Conservation (phyloP, 2,113 vertebrate species). For the Dromaius novaehollandiae region DNA sequence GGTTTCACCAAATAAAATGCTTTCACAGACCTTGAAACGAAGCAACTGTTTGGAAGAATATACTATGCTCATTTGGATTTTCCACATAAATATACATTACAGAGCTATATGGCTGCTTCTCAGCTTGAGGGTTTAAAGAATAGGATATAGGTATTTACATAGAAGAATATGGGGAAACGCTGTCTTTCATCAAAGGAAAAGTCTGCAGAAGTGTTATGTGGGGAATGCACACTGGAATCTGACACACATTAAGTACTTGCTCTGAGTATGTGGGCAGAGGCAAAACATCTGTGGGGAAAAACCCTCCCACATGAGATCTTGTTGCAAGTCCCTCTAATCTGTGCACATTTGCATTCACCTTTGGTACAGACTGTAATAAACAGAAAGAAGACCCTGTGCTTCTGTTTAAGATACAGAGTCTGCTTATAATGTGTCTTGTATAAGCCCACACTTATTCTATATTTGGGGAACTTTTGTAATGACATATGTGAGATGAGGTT, state of each 20-base stretch:
- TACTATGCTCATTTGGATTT: neutral
- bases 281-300: constrained; percentile 31
- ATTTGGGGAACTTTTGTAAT: neutral
- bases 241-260: neutral
- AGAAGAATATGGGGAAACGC: neutral
- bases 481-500: neutral
- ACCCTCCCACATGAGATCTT: neutral
- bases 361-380: neutral
- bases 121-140: neutral
- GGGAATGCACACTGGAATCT: neutral
- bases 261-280: neutral
- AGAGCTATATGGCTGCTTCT: neutral
- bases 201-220: neutral
- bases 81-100: neutral
- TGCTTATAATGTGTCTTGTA: neutral
- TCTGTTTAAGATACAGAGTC: neutral
- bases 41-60: neutral
- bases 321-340: constrained; percentile 10
- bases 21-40: neutral
- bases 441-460: neutral
- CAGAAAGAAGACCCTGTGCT: neutral
- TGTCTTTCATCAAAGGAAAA: neutral
- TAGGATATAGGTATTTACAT: neutral
- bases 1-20: neutral
- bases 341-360: neutral